A percentile compares a stretch with the other conserved stretches of the same genome.
Conservation (phyloP, 1,140 invertebrate species). For the Vollenhovia emeryi region DNA sequence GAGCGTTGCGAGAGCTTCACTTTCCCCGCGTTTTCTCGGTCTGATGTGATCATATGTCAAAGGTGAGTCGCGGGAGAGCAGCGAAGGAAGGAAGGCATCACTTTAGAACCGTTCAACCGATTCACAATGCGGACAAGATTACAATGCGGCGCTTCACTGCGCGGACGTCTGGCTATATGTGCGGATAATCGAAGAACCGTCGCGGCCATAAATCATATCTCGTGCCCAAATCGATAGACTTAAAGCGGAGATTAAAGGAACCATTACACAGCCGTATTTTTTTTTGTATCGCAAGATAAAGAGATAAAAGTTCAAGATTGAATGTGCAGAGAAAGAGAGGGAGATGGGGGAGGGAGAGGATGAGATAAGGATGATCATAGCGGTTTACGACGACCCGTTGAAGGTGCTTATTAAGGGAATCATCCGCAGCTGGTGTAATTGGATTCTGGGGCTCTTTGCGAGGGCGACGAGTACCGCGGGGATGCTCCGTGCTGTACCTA, state of each 20-base stretch:
- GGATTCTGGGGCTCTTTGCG: background rate
- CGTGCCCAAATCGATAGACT: background rate
- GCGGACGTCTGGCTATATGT: background rate
- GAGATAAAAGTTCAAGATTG: constrained; percentile 19
- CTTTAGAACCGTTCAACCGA: background rate
- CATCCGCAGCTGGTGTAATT: constrained; percentile 45
- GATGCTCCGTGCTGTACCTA: background rate
- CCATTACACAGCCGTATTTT: background rate
- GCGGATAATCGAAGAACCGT: constrained; percentile 3
- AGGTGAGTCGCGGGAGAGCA: background rate
- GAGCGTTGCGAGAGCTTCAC: background rate
- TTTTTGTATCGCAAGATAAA: constrained; percentile 7
- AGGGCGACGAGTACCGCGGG: background rate
- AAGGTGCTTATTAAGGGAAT: constrained; percentile 48
- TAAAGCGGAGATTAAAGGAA: background rate
- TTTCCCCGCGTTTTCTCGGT: background rate
- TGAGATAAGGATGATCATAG: background rate
- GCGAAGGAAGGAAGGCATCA: constrained; percentile 7
- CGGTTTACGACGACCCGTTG: background rate
- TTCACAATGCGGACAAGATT: background rate
- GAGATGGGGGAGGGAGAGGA: background rate
- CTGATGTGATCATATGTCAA: background rate
- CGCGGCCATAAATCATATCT: background rate
- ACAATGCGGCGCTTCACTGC: constrained; percentile 2
- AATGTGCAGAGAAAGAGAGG: background rate